Conservation (phyloP, 2,113 vertebrate genomes). For the Pteropus alecto region DNA sequence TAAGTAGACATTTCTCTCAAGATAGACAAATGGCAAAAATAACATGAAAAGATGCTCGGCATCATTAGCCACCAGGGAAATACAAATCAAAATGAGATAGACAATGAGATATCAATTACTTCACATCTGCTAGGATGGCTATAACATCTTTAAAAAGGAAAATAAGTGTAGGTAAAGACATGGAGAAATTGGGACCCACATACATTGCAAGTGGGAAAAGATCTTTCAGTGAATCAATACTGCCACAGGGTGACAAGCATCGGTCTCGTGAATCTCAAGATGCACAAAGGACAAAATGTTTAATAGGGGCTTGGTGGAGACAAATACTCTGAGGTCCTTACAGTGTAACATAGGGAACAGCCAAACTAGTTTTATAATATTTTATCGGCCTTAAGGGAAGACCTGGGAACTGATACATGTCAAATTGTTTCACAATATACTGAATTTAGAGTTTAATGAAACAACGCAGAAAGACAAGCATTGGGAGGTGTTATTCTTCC, state of each 20-base stretch:
- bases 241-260: background rate
- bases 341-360: background rate
- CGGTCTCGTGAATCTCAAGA: background rate
- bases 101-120: background rate
- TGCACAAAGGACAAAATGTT: background rate
- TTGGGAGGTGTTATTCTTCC: background rate
- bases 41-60: background rate
- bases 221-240: background rate
- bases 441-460: background rate
- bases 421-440: background rate
- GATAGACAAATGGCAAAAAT: background rate
- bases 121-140: background rate
- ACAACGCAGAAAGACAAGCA: background rate
- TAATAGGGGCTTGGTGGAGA: background rate
- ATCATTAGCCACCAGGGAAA: background rate
- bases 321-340: background rate
- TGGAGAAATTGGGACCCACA: background rate
- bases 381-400: background rate
- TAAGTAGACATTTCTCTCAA: background rate
- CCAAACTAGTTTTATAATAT: background rate
- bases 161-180: background rate
- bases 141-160: background rate
- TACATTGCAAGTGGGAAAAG: background rate
- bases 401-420: background rate
- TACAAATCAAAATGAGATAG: background rate